phyloP scores from a whole-genome alignment of 1,140 invertebrate species.

The Hycleus cichorii region DNA sequence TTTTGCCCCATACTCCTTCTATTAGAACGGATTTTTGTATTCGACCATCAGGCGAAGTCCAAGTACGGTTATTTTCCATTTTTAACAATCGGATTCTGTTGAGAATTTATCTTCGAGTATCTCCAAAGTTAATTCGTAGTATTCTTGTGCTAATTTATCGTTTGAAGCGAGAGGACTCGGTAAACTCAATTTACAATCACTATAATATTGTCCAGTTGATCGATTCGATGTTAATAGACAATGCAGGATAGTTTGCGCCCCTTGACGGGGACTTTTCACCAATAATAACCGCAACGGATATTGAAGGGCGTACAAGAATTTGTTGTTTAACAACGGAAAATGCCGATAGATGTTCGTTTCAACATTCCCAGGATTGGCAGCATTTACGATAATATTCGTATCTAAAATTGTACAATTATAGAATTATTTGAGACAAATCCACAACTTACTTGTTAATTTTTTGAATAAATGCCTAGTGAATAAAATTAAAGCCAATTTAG shows the following conservation, averaged over 20 bases:
- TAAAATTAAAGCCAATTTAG: slow-evolving; percentile 35
- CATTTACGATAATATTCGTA: slow-evolving; percentile 35
- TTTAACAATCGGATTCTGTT: slow-evolving; percentile 36
- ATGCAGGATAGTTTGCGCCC: slow-evolving; percentile 37
- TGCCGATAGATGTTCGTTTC: slow-evolving; percentile 38
- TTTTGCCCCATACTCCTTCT: slow-evolving; percentile 24
- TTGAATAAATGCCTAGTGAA: slow-evolving; percentile 34
- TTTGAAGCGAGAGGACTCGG: slow-evolving; percentile 27
- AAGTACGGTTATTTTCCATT: slow-evolving; percentile 8
- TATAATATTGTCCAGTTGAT: slow-evolving; percentile 36
- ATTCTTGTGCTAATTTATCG: slow-evolving; percentile 27
- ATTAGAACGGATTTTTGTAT: slow-evolving; percentile 29
- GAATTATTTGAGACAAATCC: not conserved
- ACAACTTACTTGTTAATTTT: slow-evolving; percentile 24
- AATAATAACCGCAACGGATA: slow-evolving; percentile 35
- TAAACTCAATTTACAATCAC: slow-evolving; percentile 30
- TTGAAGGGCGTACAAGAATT: slow-evolving; percentile 33
- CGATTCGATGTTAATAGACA: slow-evolving; percentile 31
- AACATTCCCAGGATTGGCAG: slow-evolving; percentile 41
- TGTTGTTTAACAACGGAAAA: slow-evolving; percentile 35
- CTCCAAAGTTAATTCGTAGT: slow-evolving; percentile 33
- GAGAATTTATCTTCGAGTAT: slow-evolving; percentile 24
- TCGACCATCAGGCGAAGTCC: slow-evolving; percentile 32
- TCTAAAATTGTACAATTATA: slow-evolving; percentile 21
- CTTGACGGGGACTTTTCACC: slow-evolving; percentile 37